Base-by-base conservation (phyloP, 2,797 vertebrate species). In the Gadopsis bispinosus region DNA sequence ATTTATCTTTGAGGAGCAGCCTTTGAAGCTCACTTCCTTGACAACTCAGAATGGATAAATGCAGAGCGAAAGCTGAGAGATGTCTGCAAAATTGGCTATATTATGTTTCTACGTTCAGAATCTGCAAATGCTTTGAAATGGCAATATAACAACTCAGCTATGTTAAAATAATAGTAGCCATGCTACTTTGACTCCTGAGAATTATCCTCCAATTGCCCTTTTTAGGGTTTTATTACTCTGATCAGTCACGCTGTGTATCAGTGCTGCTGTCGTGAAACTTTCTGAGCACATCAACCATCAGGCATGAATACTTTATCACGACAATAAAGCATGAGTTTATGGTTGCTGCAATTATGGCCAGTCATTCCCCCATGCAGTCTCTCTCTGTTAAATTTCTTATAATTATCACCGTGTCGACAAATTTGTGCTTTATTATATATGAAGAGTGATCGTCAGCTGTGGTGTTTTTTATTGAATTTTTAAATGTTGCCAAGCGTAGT, bases 271-370 rank as follows among this genome's bases (percentile, higher is more conserved):
- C 82, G 67, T 89, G 88, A 93, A 92, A 89, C 87, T 79, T 83
- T 90, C 83, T 31, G 75, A 86, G 80, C 83, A 88, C 89, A 92
- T 94, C 89, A 90, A 83, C 84, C 86, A 89, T 55, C 39, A 78
- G 56, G 80, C 89, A 94, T 95, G 88, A 94, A 95, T 93, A 90
- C 90, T 94, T 95, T 93, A 95, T 94, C 92, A 92, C 88, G 89
- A 90, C 85, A 88, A 92, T 95, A 95, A 94, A 95, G 87, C 84
- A 87, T 86, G 77, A 81, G 73, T 94, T 95, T 93, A 93, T 80
- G 82, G 88, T 82, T 43, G 66, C 86, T 56, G 91, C 89, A 93
- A 93, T 94, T 89, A 94, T 41, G 71, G 72, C 20, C 39, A 91
- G 87, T 87, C 89, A 82, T 86, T 88, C 87, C 88, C 71, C 83